These are phyloP conservation scores for Unio pictorum DNA, from an alignment of 2,888 invertebrate species.

Conservation along the genomic window DNA sequence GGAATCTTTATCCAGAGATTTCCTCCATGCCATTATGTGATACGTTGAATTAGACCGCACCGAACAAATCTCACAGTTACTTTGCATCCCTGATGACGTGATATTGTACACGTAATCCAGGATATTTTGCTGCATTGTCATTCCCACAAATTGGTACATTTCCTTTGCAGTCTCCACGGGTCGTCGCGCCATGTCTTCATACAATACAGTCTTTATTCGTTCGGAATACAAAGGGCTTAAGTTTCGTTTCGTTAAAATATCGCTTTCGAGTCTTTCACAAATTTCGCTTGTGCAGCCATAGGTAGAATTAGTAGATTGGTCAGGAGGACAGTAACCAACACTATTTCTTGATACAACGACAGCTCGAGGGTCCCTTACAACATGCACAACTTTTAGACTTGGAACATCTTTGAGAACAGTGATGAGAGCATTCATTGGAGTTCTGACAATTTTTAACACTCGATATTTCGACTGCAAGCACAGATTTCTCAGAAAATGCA, in stretches of 20 bases:
- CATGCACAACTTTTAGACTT: slow-evolving; percentile 6
- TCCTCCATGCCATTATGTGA: slow-evolving; percentile 1
- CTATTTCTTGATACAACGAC: neutral
- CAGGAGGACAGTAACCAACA: too few relatives aligned
- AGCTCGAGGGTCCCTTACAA: slow-evolving; percentile 7
- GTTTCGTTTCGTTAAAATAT: neutral
- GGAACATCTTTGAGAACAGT: neutral
- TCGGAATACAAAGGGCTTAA: neutral
- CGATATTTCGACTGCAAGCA: neutral
- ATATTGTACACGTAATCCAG: slow-evolving; percentile 7
- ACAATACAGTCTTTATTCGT: slow-evolving; percentile 1
- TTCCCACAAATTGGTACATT: slow-evolving; percentile 8
- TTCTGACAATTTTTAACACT: slow-evolving; percentile 2
- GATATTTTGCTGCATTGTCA: neutral
- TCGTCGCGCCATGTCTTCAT: slow-evolving; percentile 4
- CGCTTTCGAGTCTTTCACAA: slow-evolving; percentile 4
- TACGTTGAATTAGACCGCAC: slow-evolving; percentile 2
- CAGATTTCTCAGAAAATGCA: too few relatives aligned
- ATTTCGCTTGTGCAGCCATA: slow-evolving; percentile 5
- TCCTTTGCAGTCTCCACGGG: slow-evolving; percentile 5
- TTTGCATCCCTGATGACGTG: slow-evolving; percentile 1
- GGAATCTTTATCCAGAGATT: neutral
- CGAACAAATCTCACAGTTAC: slow-evolving; percentile 2
- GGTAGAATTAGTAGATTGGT: neutral
- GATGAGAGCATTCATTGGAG: neutral